phyloP scores from a whole-genome alignment of 2,888 invertebrate genomes.

The Neoitamus cyanurus region DNA sequence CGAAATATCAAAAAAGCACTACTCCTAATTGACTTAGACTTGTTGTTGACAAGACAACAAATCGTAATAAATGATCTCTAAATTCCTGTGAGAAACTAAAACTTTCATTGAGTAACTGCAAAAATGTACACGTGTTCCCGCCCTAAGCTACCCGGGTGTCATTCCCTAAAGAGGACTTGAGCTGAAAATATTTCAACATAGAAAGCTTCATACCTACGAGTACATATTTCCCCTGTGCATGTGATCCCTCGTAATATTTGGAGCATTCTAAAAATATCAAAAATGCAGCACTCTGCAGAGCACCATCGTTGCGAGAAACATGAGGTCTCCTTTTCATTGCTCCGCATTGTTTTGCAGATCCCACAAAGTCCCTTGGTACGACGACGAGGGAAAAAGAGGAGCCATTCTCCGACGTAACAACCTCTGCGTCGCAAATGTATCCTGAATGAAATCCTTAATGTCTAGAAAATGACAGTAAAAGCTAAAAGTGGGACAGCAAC shows the following conservation, averaged over 20 bases:
- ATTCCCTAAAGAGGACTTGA: not conserved
- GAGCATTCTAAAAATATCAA: not conserved
- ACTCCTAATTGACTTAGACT: too few relatives aligned
- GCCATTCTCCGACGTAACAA: conserved; percentile 1
- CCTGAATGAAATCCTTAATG: conserved; percentile 5
- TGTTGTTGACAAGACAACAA: too few relatives aligned
- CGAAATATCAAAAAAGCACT: too few relatives aligned
- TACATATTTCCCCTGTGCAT: not conserved
- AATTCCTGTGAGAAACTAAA: too few relatives aligned
- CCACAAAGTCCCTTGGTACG: not conserved
- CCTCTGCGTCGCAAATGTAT: conserved; percentile 10
- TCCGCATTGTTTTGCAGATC: not conserved
- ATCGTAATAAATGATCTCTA: too few relatives aligned
- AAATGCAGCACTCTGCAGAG: not conserved
- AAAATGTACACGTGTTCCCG: not conserved
- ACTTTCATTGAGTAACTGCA: not conserved
- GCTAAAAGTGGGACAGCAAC: conserved; percentile 6
- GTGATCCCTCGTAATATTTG: not conserved
- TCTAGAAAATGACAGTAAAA: conserved; percentile 1
- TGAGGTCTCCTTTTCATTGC: not conserved
- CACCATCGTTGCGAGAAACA: not conserved
- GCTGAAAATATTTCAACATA: not conserved
- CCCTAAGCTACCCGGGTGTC: not conserved
- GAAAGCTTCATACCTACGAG: not conserved
- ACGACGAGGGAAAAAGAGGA: not conserved